phyloP scores from a whole-genome alignment of 2,797 vertebrate species.

The Melanogrammus aeglefinus region DNA sequence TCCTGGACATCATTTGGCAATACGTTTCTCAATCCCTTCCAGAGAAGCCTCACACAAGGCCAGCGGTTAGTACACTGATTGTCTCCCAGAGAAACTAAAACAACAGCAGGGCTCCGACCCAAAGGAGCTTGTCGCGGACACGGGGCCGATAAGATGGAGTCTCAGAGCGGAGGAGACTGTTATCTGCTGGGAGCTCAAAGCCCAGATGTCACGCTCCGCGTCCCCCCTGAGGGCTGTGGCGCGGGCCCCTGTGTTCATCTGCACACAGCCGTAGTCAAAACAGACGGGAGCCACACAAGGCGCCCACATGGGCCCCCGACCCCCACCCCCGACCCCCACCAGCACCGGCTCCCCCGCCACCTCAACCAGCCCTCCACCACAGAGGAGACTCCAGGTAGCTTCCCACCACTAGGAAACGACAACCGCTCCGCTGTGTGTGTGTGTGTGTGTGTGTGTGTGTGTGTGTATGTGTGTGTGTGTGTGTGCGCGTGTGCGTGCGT shows the following conservation, averaged over 20 bases:
- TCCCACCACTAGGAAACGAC: neutral
- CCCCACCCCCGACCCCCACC: neutral
- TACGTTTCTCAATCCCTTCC: neutral
- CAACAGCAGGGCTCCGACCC: constrained; percentile 59
- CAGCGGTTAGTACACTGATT: neutral
- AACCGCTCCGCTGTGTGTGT: neutral
- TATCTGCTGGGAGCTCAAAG: constrained; percentile 66
- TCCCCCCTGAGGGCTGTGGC: constrained; percentile 46
- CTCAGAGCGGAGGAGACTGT: constrained; percentile 24
- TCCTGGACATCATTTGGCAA: neutral
- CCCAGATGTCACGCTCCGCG: constrained; percentile 49
- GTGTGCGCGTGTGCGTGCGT: constrained; percentile 12
- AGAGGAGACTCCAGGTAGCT: neutral
- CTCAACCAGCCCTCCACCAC: neutral
- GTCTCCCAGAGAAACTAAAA: constrained; percentile 10
- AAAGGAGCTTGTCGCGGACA: constrained; percentile 35
- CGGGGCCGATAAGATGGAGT: constrained; percentile 42
- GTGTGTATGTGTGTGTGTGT: constrained; percentile 8
- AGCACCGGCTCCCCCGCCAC: neutral
- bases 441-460: constrained; percentile 12
- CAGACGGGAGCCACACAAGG: constrained; percentile 63
- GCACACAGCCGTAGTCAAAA: constrained; percentile 72
- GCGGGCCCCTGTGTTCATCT: constrained; percentile 52
- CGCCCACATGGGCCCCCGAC: constrained; percentile 48
- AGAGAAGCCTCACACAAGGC: neutral